phyloP scores from a whole-genome alignment of 2,797 vertebrate species.

The Amblyopsis hoosieri region DNA sequence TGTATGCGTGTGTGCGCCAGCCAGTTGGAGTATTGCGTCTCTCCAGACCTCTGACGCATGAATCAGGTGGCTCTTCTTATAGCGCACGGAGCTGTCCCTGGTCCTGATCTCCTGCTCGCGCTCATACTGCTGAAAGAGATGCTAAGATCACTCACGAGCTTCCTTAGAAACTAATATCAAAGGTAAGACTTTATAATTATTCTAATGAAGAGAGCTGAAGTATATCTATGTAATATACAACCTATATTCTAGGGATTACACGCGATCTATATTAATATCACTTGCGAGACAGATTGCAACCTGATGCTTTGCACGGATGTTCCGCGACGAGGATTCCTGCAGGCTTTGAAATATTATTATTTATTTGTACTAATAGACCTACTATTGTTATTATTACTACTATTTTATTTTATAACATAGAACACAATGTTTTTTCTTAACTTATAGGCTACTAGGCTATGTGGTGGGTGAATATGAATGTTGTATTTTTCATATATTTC shows the following conservation, averaged over 20 bases:
- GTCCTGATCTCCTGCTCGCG: slow-evolving; percentile 82
- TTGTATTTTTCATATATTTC: too few species aligned
- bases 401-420: too few species aligned
- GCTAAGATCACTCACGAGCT: slow-evolving; percentile 45
- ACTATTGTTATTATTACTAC: background rate
- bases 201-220: background rate
- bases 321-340: slow-evolving; percentile 23
- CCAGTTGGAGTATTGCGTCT: slow-evolving; percentile 48
- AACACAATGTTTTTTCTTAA: too few species aligned
- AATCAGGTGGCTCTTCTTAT: slow-evolving; percentile 71
- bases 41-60: slow-evolving; percentile 67
- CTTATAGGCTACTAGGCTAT: too few species aligned
- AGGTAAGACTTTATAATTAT: slow-evolving; percentile 62
- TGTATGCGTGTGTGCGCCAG: slow-evolving; percentile 1
- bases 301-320: slow-evolving; percentile 57
- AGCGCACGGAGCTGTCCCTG: slow-evolving; percentile 86
- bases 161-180: slow-evolving; percentile 33
- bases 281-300: slow-evolving; percentile 34
- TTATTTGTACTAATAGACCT: background rate
- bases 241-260: too few species aligned
- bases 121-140: slow-evolving; percentile 47
- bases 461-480: too few species aligned
- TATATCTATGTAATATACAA: background rate
- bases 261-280: background rate
- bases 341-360: background rate